These are phyloP conservation scores for Augochlora pura DNA, from an alignment of 1,140 invertebrate species.

Conservation along the genomic window DNA sequence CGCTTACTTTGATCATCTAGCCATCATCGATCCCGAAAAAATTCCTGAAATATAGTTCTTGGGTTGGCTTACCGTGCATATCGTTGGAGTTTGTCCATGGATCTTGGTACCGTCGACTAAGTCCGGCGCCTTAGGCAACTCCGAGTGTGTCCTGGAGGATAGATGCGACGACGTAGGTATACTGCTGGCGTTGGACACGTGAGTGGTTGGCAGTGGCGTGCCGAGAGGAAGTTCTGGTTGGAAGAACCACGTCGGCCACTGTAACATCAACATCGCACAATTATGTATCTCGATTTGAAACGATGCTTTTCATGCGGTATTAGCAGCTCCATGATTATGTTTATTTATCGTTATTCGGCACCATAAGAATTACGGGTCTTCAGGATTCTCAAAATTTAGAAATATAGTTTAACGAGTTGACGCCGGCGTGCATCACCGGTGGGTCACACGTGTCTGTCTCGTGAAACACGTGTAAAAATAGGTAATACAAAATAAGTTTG, in stretches of 20 bases:
- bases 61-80: conserved; percentile 74
- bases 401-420: too few relatives aligned
- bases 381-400: too few relatives aligned
- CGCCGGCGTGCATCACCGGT: too few relatives aligned
- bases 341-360: too few relatives aligned
- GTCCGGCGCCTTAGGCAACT: conserved; percentile 65
- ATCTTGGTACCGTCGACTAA: conserved; percentile 66
- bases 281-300: too few relatives aligned
- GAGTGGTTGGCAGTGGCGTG: conserved; percentile 50
- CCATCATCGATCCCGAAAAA: too few relatives aligned
- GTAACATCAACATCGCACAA: conserved; percentile 45
- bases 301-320: too few relatives aligned
- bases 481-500: too few relatives aligned
- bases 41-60: not conserved
- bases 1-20: too few relatives aligned
- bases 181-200: conserved; percentile 61
- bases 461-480: too few relatives aligned
- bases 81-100: conserved; percentile 76
- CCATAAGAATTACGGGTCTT: too few relatives aligned
- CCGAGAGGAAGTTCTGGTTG: conserved; percentile 69
- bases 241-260: conserved; percentile 76
- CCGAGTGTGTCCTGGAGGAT: conserved; percentile 62
- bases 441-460: too few relatives aligned
- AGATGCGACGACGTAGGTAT: conserved; percentile 57
- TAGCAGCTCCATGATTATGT: not conserved